Conservation (phyloP, 1,140 invertebrate species). For the Fopius arisanus region DNA sequence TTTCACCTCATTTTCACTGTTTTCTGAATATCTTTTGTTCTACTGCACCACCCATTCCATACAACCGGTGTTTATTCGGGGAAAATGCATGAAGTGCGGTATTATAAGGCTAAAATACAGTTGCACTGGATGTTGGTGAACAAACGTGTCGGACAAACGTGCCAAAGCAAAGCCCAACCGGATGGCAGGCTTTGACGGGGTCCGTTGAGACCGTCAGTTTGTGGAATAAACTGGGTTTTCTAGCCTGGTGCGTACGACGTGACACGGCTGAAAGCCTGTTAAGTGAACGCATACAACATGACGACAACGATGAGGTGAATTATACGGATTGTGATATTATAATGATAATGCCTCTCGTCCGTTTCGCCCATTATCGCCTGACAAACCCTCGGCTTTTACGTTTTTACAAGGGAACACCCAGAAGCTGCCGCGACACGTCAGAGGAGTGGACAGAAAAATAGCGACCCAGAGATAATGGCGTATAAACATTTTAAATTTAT, state of each 20-base stretch:
- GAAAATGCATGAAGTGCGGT: constrained; percentile 1
- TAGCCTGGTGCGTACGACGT: constrained; percentile 7
- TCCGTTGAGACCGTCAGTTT: constrained; percentile 40
- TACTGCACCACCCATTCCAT: not conserved
- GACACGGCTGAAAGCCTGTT: not conserved
- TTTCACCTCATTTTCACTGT: too few relatives aligned
- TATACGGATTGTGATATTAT: not conserved
- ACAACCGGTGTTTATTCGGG: not conserved
- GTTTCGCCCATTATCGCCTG: not conserved
- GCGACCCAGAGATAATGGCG: constrained; percentile 2
- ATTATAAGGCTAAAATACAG: constrained; percentile 5
- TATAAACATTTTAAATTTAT: constrained; percentile 22
- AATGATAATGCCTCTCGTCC: not conserved
- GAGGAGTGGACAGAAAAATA: not conserved
- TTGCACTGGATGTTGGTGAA: constrained; percentile 33
- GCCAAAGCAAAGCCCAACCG: constrained; percentile 36
- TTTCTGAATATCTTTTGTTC: not conserved
- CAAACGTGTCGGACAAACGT: constrained; percentile 36
- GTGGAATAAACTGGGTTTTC: constrained; percentile 50
- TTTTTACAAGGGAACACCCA: not conserved
- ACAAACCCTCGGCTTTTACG: not conserved
- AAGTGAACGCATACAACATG: not conserved
- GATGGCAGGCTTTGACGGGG: constrained; percentile 42
- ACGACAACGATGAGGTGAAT: not conserved
- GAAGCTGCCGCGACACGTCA: not conserved